Base-by-base conservation (phyloP, 1,140 invertebrate genomes). In the Drosophila saltans region DNA sequence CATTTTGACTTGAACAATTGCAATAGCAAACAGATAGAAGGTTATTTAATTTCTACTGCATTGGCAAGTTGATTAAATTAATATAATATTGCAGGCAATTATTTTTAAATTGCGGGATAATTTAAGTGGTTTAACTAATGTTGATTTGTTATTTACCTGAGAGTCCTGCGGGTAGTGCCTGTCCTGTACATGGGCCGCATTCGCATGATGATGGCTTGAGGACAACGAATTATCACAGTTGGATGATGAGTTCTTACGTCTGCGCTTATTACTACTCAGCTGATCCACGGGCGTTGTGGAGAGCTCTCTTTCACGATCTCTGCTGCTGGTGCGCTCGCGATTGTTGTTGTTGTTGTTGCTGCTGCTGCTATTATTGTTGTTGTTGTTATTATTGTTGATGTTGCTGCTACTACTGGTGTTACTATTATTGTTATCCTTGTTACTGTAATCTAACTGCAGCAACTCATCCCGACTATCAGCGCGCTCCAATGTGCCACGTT, bases 231-330 rank as follows among this genome's bases (percentile, higher is more conserved):
- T 94, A 93, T 95, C 95, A 93, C 94, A 95, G 93, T 94, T 95
- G 90, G 93, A 94, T 83, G 93, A 94, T 83, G 94, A 96, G 81
- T 94, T 94, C 91, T 95, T 95, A 92, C 95, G 93, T 94, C 96
- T 96, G 90, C 94, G 94, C 92, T 95, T 95, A 91, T 95, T 94
- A 74, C 93, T 93, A 92, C 90, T 86, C 68, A 86, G 84, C 84
- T 93, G 93, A 67, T 92, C 92, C 56, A 91, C 91, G 62, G 91
- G 91, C 70, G 91, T 92, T 45, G 91, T 92, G 60, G 91, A 92
- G 66, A 92, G 80, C 77, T 92, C 92, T 66, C 91, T 81, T 63
- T 92, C 74, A 43, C 61, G 61, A 45, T 63, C 88, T 75, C 83
- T 86, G 78, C 81, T 85, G 65, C 85, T 80, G 65, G 79, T 79